These are phyloP conservation scores for Scaptomyza caliginosa DNA, from an alignment of 2,888 invertebrate genomes.

Conservation along the genomic window DNA sequence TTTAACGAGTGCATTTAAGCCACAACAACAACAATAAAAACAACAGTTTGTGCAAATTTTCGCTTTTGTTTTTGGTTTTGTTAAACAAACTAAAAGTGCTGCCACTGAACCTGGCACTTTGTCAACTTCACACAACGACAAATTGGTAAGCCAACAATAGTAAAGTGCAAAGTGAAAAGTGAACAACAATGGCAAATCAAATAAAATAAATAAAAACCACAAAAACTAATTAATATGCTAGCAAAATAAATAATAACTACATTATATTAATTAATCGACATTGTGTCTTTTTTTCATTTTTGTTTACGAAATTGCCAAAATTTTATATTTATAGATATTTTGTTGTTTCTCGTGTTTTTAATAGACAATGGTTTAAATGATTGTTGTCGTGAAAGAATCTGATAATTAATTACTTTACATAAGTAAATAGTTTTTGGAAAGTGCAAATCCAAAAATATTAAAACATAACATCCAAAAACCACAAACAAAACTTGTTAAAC, in stretches of 20 bases:
- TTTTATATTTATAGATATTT: background rate
- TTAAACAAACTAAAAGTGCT: constrained; percentile 53
- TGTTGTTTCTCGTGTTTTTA: background rate
- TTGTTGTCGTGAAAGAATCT: too few species aligned
- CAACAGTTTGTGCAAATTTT: constrained; percentile 58
- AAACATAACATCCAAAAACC: too few species aligned
- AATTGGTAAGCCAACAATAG: constrained; percentile 51
- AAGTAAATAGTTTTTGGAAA: too few species aligned
- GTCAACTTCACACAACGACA: constrained; percentile 60
- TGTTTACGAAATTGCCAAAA: background rate
- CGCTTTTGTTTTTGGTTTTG: constrained; percentile 49
- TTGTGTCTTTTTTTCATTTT: constrained; percentile 9
- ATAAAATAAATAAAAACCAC: constrained; percentile 59
- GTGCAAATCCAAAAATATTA: too few species aligned
- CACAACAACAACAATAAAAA: constrained; percentile 58
- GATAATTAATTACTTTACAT: too few species aligned
- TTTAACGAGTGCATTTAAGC: constrained; percentile 45
- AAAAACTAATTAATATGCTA: constrained; percentile 70
- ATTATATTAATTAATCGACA: constrained; percentile 67
- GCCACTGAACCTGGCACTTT: constrained; percentile 57
- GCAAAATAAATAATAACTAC: constrained; percentile 45
- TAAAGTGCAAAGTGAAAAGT: constrained; percentile 50
- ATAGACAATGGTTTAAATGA: too few species aligned
- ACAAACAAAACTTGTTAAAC: too few species aligned
- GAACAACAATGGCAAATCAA: constrained; percentile 43